Evolutionary conservation across 92 coral and sea anemone genomes (phyloP).

Genomic region (Epizoanthus stellaris): DNA sequence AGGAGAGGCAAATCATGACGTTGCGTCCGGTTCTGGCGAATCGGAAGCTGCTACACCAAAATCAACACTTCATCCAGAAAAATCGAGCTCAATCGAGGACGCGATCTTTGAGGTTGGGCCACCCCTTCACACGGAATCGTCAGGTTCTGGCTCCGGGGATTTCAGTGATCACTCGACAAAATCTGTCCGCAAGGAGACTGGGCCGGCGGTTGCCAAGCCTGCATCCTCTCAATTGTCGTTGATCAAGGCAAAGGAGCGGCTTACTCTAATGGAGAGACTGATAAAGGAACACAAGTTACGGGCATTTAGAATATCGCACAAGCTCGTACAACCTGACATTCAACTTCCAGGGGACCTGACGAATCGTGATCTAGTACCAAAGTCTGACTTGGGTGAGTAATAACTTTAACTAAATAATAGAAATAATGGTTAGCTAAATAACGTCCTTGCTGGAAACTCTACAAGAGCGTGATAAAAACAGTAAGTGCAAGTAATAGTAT

Average conservation of each 20-base stretch:
- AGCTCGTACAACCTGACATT: conserved; percentile 10
- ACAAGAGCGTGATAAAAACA: background rate
- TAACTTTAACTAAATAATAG: background rate
- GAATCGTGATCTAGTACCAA: conserved; percentile 64
- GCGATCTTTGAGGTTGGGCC: conserved; percentile 73
- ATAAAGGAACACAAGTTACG: conserved; percentile 55
- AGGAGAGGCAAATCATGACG: conserved; percentile 7
- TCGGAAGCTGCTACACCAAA: conserved; percentile 25
- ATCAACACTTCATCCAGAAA: conserved; percentile 20
- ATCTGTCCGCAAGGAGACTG: conserved; percentile 15
- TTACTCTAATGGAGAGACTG: conserved; percentile 69
- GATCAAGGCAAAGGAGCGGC: conserved; percentile 42
- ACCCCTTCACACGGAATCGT: conserved; percentile 37
- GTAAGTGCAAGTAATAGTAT: too few relatives aligned
- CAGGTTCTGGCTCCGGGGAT: conserved; percentile 46
- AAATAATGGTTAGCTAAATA: too few relatives aligned
- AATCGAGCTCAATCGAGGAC: conserved; percentile 66
- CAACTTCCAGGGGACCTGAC: conserved; percentile 41
- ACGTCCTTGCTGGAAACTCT: too few relatives aligned
- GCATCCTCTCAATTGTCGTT: conserved; percentile 27
- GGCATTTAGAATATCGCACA: conserved; percentile 51
- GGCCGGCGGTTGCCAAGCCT: conserved; percentile 30
- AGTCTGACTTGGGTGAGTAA: conserved; percentile 69
- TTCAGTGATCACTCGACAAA: background rate
- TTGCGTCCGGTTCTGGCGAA: conserved; percentile 25